Evolutionary conservation across 2,797 vertebrate species (phyloP), one percentile per base, ranked within the genome.

Genomic region (Lates japonicus): DNA sequence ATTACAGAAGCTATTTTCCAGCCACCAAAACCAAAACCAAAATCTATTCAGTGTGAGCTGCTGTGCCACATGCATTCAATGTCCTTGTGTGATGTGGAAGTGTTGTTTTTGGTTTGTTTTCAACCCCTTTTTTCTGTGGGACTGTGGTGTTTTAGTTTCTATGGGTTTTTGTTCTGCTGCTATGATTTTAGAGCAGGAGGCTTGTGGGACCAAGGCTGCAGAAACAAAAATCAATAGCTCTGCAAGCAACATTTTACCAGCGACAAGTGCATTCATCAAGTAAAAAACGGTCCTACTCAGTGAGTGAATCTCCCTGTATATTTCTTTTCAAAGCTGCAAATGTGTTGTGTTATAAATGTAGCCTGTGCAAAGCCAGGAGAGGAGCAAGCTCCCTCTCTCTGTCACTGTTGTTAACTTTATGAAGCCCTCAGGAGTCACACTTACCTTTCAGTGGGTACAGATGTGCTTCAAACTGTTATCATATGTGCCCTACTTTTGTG

Each of bases 261-360:
- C 61, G 72, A 92, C 80, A 73, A 92, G 80, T 86, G 77, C 83
- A 90, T 93, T 92, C 69, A 93, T 92, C 88, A 90, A 82, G 76
- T 69, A 70, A 79, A 87, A 81, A 81, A 59, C 77, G 60, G 46
- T 17, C 52, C 60, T 80, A 49, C 74, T 86, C 70, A 41, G 66
- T 11, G 7, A 66, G 60, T 74, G 65, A 81, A 62, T 76, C 73
- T 73, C 48, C 48, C 51, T 63, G 72, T 51, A 20, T 83, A 70
- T 77, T 72, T 72, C 77, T 81, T 57, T 29, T 83, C 61, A 82
- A 46, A 75, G 80, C 85, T 59, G 70, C 46, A 77, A 75, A 82
- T 75, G 69, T 61, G 60, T 61, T 41, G 35, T 39, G 41, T 76
- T 73, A 67, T 69, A 68, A 68, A 76, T 66, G 51, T 16, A 31